Evolutionary conservation across 1,140 invertebrate genomes (phyloP).

Genomic region (Pseudomyrmex dendroicus): DNA sequence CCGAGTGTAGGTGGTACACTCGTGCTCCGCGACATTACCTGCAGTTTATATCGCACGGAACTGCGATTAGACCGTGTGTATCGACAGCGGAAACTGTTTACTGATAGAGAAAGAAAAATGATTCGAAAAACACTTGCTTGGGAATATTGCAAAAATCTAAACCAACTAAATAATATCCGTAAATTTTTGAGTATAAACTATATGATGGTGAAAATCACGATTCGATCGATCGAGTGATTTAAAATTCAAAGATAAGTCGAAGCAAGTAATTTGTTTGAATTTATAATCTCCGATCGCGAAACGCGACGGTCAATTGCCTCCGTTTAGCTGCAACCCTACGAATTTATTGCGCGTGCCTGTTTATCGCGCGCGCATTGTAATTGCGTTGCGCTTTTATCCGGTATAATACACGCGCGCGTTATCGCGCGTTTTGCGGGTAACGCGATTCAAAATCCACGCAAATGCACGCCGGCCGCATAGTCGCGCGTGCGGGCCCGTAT

Average conservation of each 20-base stretch:
- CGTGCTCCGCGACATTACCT: background rate
- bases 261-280: background rate
- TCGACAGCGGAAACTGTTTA: background rate
- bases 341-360: conserved; percentile 44
- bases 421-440: conserved; percentile 48
- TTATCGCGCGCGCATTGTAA: conserved; percentile 40
- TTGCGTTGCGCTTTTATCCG: conserved; percentile 49
- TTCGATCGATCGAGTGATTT: too few species aligned
- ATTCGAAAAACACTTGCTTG: background rate
- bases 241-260: background rate
- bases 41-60: conserved; percentile 10
- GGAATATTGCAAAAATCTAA: too few species aligned
- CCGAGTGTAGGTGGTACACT: background rate
- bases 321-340: background rate
- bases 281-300: conserved; percentile 17
- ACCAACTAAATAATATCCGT: too few species aligned
- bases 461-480: conserved; percentile 39
- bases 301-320: conserved; percentile 7
- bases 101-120: background rate
- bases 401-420: conserved; percentile 50
- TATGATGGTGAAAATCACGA: too few species aligned
- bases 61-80: background rate
- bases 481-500: background rate
- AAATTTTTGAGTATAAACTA: too few species aligned
- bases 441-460: conserved; percentile 40